Evolutionary conservation across 2,113 vertebrate species (phyloP), one percentile per base, ranked within the genome.

Genomic region (Lophotis ruficrista): DNA sequence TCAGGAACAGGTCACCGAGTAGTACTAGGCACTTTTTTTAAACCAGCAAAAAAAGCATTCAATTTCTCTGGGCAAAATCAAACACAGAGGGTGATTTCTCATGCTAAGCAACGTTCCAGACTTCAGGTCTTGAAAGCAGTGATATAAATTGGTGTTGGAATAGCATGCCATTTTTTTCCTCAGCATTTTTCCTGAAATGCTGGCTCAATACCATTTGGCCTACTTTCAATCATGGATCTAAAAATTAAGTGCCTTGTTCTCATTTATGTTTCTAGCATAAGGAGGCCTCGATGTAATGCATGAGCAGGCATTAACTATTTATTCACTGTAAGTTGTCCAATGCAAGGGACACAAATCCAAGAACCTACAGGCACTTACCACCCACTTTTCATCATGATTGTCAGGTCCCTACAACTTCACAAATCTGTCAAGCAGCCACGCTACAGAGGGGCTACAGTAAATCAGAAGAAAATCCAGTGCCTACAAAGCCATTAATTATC

Each of bases 181-280:
- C 23, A 79, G 78, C 78, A 47, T 84, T 94, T 95, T 96, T 96
- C 86, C 95, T 97, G 94, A 95, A 96, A 91, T 91, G 89, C 91
- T 96, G 93, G 92, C 89, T 94, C 62, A 76, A 58, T 58, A 93
- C 30, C 70, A 83, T n/a, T 82, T 96, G 96, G 94, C 93, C 84
- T 38, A 10, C 47, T 87, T 95, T 96, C 95, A 96, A 89, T 93
- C 92, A 89, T 89, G 51, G 82, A 94, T 91, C 94, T 93, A 94
- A 96, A 97, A 96, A 96, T 96, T 95, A 95, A 97, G 90, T 93
- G 81, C 80, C 92, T 79, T 71, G 70, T 93, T 95, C 96, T 95
- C 96, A 11, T 96, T 89, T 85, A 54, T 35, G 70, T 47, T 94
- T 64, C 81, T 25, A 95, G 89, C 94, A 88, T 47, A 87, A 94